phyloP scores from a whole-genome alignment of 2,113 vertebrate species.

The Micronisus gabar region DNA sequence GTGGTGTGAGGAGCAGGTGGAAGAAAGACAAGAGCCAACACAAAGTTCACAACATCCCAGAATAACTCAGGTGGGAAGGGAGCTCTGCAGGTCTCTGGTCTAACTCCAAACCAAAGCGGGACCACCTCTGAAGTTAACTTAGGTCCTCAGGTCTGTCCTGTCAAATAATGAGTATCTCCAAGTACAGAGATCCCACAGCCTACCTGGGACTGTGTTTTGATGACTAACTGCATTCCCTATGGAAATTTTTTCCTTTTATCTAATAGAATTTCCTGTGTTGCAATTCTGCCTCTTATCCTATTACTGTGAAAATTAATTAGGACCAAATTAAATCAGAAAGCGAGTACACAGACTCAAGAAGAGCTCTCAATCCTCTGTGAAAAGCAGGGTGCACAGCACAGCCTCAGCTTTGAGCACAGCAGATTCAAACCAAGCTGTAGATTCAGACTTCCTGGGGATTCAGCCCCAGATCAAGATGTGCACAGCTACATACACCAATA shows the following conservation, averaged over 20 bases:
- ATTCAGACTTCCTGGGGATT: not conserved
- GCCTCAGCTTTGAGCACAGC: not conserved
- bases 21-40: not conserved
- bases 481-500: not conserved
- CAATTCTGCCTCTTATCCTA: not conserved
- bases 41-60: not conserved
- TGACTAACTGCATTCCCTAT: not conserved
- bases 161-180: not conserved
- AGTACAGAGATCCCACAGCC: not conserved
- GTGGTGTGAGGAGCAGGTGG: not conserved
- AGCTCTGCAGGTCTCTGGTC: not conserved
- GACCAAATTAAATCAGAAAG: not conserved
- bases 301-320: slow-evolving; percentile 16
- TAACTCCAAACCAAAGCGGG: not conserved
- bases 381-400: not conserved
- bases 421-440: not conserved
- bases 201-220: not conserved
- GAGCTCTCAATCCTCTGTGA: not conserved
- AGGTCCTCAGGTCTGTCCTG: not conserved
- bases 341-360: not conserved
- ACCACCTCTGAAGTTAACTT: not conserved
- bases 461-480: not conserved
- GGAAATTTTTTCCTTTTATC: not conserved
- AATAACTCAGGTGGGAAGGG: not conserved
- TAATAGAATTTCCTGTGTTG: not conserved